Evolutionary conservation across 2,797 vertebrate genomes (phyloP), one percentile per base, ranked within the genome.

Genomic region (Toxotes lorentzi): DNA sequence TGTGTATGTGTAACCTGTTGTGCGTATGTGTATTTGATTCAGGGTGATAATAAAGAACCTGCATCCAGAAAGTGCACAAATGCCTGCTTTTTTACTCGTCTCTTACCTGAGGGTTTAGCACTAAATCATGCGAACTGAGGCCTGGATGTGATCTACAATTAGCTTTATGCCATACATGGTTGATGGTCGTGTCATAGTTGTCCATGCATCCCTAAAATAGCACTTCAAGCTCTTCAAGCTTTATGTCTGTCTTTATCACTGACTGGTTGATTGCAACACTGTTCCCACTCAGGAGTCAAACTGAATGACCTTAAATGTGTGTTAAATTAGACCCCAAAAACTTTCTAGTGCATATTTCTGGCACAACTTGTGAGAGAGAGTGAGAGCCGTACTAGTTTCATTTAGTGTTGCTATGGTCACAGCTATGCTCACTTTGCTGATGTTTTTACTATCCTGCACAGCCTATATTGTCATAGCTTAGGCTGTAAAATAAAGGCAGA

Each of bases 211-310:
- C 61, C 60, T 63, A 41, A 60, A 67, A 63, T 23, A 83, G 24
- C 24, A 14, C 45, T 34, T 17, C 0, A 2, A 45, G 56, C 5
- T 17, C 10, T 38, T 23, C n/a, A n/a, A n/a, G 5, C 24, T 32
- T 76, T 70, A n/a, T 56, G 60, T 76, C 61, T 79, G 58, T 54
- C 41, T 30, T 30, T 50, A 38, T n/a, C 50, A 66, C 19, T 40
- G 24, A 48, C 23, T 17, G 11, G 0, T 54, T 70, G n/a, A 56
- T 60, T 81, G 38, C 57, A 57, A 6, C 21, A 5, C 68, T 61
- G 27, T 58, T 60, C n/a, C 47, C 56, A 27, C 10, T 51, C 9
- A 30, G 27, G 9, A 27, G 43, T 64, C 59, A 54, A 43, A 54
- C 57, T 14, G 38, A 70, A 54, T 34, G 14, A 76, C n/a, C 56